Conservation (phyloP, 2,797 vertebrate species). For the Sebastes taczanowskii region DNA sequence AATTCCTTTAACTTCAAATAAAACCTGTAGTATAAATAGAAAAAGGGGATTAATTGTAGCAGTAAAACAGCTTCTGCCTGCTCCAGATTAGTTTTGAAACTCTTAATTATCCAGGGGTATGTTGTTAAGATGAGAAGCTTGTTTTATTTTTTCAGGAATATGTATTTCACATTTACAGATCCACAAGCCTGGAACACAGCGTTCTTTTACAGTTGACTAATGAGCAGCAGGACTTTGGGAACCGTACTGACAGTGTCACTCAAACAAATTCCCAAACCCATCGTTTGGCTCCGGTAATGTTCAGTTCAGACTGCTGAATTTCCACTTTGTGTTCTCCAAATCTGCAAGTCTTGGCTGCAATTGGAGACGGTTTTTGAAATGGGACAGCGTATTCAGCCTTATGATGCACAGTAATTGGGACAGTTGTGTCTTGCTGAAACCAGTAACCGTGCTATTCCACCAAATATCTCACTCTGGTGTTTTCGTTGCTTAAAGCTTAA, state of each 20-base stretch:
- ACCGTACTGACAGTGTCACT: constrained; percentile 6
- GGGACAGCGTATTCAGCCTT: not conserved
- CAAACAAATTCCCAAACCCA: constrained; percentile 1
- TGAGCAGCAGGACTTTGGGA: constrained; percentile 15
- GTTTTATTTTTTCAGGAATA: not conserved
- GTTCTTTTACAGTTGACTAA: constrained; percentile 23
- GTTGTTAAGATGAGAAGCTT: not conserved
- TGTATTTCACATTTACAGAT: constrained; percentile 11
- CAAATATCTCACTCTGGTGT: not conserved
- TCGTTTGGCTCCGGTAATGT: not conserved
- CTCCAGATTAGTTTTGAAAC: not conserved
- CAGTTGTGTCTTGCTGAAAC: not conserved
- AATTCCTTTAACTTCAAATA: not conserved
- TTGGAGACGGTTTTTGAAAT: not conserved
- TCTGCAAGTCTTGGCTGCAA: not conserved
- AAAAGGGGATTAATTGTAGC: not conserved
- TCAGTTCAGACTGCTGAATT: constrained; percentile 1
- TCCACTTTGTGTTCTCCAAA: not conserved
- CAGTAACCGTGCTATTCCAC: too few relatives aligned
- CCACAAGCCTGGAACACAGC: constrained; percentile 1
- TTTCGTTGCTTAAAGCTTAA: not conserved
- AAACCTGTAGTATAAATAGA: not conserved
- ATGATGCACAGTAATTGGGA: not conserved
- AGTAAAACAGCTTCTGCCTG: not conserved
- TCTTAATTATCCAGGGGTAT: constrained; percentile 3